A percentile compares a stretch with the other conserved stretches of the same genome.
Evolutionary conservation across 2,797 vertebrate species (phyloP).

Genomic region (Siniperca obscura): DNA sequence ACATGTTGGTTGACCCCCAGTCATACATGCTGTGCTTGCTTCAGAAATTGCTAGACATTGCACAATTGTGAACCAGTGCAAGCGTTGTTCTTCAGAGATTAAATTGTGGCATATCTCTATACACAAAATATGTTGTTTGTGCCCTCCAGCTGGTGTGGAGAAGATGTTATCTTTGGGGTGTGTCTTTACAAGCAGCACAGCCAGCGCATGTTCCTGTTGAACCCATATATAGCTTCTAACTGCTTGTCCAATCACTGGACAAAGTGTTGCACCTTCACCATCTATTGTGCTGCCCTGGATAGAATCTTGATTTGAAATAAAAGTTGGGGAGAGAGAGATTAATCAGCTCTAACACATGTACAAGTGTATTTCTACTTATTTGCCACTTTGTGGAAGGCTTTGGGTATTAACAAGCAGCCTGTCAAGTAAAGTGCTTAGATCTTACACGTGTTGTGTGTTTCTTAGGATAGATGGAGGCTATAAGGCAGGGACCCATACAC

Average conservation of each 20-base stretch:
- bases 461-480: background rate
- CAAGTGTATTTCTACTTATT: background rate
- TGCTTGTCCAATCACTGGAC: slow-evolving; percentile 1
- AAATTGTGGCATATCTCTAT: background rate
- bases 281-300: background rate
- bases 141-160: background rate
- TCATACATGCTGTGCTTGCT: background rate
- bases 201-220: background rate
- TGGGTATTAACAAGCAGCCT: too few relatives aligned
- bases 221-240: background rate
- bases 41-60: background rate
- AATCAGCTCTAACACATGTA: background rate
- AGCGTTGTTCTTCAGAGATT: background rate
- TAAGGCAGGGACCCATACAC: background rate
- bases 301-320: background rate
- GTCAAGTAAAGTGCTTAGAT: background rate
- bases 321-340: background rate
- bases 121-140: background rate
- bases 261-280: background rate
- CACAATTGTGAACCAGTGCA: background rate
- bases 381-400: too few relatives aligned
- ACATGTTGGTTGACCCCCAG: slow-evolving; percentile 6
- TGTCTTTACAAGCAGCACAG: background rate
- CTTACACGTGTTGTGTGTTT: background rate
- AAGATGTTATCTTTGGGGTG: accelerated